A percentile compares a stretch with the other conserved stretches of the same genome.
These are phyloP conservation scores for Chelon labrosus DNA, from an alignment of 2,797 vertebrate genomes.

Conservation along the genomic window DNA sequence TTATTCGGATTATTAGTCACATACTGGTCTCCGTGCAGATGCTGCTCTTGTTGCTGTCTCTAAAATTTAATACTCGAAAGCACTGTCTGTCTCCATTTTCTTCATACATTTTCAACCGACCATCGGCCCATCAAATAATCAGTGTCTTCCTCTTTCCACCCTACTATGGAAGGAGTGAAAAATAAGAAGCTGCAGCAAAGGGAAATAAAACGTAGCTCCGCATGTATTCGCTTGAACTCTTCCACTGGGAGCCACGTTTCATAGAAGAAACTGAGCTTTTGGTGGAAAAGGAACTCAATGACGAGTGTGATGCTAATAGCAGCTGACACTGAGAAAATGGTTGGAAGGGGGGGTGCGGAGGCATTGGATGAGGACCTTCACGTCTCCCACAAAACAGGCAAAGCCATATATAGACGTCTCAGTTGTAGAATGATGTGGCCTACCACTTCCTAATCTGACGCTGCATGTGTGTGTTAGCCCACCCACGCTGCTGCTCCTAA, in stretches of 20 bases:
- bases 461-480: constrained; percentile 87
- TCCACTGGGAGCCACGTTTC: constrained; percentile 28
- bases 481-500: constrained; percentile 71
- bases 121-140: neutral
- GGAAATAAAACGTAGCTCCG: constrained; percentile 23
- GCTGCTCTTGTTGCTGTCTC: neutral
- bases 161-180: constrained; percentile 29
- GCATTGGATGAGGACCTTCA: constrained; percentile 66
- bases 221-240: constrained; percentile 28
- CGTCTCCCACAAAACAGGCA: constrained; percentile 77
- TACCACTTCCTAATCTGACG: constrained; percentile 90
- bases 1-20: no score
- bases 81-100: neutral
- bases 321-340: constrained; percentile 67
- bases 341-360: constrained; percentile 35
- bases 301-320: constrained; percentile 73
- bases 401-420: constrained; percentile 87
- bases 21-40: no score
- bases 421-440: constrained; percentile 90
- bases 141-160: constrained; percentile 13
- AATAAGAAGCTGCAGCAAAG: constrained; percentile 12
- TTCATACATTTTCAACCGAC: neutral
- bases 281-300: constrained; percentile 50
- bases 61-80: neutral
- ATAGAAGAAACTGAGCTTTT: constrained; percentile 46